These are phyloP conservation scores for Sturnus vulgaris DNA, from an alignment of 2,113 vertebrate species.

Conservation along the genomic window DNA sequence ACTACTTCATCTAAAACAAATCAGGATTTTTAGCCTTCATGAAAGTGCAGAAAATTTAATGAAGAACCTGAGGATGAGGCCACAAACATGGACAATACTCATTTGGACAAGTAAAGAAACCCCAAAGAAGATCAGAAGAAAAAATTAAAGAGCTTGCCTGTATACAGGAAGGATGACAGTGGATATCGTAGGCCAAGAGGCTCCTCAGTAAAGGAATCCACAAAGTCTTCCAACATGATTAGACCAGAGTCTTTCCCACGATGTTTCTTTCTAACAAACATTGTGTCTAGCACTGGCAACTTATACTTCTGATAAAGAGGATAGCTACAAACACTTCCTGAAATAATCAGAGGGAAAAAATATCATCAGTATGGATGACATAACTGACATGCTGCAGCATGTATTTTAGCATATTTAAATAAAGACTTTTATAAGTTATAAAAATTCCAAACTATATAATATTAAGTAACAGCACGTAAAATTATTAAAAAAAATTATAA, in stretches of 20 bases:
- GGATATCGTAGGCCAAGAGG: constrained; percentile 82
- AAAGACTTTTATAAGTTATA: neutral
- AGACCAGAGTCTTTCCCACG: constrained; percentile 76
- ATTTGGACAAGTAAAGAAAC: neutral
- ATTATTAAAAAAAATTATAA: neutral
- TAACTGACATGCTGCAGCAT: neutral
- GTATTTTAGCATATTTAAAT: neutral
- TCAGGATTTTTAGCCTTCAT: neutral
- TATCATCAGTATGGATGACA: neutral
- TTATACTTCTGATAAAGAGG: constrained; percentile 66
- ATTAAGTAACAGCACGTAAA: neutral
- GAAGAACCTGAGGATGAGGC: neutral
- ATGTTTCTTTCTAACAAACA: constrained; percentile 83
- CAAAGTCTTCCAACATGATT: constrained; percentile 86
- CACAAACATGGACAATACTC: neutral
- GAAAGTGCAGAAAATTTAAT: neutral
- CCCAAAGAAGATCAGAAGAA: neutral
- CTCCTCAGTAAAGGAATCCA: constrained; percentile 78
- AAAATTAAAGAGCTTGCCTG: constrained; percentile 72
- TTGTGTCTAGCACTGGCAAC: constrained; percentile 85
- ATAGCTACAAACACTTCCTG: constrained; percentile 74
- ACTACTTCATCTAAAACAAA: neutral
- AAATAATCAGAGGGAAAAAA: neutral
- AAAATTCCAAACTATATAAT: neutral
- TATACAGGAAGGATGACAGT: constrained; percentile 73